Evolutionary conservation across 2,888 invertebrate species (phyloP), one percentile per base, ranked within the genome.

Genomic region (Lasiommata megera): DNA sequence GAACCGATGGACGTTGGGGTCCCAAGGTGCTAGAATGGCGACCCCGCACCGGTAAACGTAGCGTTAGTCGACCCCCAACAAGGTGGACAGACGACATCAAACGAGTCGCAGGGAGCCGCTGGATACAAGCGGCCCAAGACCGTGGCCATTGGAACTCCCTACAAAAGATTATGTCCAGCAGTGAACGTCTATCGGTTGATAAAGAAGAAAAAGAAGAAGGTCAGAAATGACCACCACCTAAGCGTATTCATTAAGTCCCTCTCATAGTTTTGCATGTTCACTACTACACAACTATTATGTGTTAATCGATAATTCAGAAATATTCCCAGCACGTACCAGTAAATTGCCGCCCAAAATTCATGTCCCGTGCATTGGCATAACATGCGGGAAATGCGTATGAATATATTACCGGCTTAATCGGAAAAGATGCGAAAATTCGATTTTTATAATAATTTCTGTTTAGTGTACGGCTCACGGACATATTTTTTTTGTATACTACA

Each of bases 271-370:
- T 29, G 46, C 11, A 46, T 31, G 31, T 14, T 29, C 17, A 40
- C 9, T 12, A 12, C 51, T 14, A 41, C 62, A 73, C 69, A 76
- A 73, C 76, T 60, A 67, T 66, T 66, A 63, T 66, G 70, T 69
- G 70, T 72, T 76, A 76, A 71, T 73, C 63, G 67, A 71, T 74
- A 75, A 79, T 76, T 72, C 65, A 57, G 56, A 65, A 63, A 71
- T 72, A 80, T 79, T 80, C 79, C 65, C 70, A 75, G 75, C 79
- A 79, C 79, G 74, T 78, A 67, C 68, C 67, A 70, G 71, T 76
- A 80, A 80, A 82, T 80, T 80, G 77, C 73, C 71, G 72, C 68
- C 72, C 67, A 73, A 74, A 73, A 72, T 76, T 73, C 69, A 70
- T 65, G 63, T 64, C 44, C 67, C 74, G 70, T 72, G 74, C 73